Percentiles rank a stretch among this genome's conserved stretches.
Evolutionary conservation across 2,888 invertebrate species (phyloP).

Genomic region (Rambutsinella grinnellia): DNA sequence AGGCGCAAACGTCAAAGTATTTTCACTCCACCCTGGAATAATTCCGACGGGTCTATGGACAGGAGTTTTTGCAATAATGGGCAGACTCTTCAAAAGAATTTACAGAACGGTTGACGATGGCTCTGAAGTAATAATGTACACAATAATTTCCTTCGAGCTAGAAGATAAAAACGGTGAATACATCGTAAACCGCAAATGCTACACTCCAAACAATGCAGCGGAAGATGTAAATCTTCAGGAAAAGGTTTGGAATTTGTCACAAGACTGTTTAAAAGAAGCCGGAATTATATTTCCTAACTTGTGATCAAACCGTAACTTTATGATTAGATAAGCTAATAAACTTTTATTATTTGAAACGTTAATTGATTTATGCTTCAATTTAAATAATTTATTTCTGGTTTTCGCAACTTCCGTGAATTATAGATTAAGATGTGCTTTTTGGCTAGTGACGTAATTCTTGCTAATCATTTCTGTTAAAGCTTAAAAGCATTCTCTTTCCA

Average conservation of each 20-base stretch:
- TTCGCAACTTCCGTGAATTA: too few species aligned
- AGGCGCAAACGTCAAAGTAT: constrained; percentile 75
- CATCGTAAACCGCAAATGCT: constrained; percentile 79
- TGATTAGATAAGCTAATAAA: too few species aligned
- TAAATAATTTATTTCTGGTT: too few species aligned
- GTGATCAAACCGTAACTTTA: too few species aligned
- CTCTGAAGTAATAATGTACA: constrained; percentile 81
- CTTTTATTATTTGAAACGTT: too few species aligned
- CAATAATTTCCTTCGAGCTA: constrained; percentile 80
- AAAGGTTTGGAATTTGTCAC: constrained; percentile 78
- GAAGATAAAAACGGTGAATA: constrained; percentile 84
- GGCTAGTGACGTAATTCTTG: too few species aligned
- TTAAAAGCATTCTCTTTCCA: too few species aligned
- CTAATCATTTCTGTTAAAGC: too few species aligned
- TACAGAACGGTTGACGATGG: constrained; percentile 82
- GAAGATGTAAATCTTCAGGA: constrained; percentile 75
- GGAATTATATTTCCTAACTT: too few species aligned
- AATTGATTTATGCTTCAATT: too few species aligned
- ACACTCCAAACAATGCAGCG: constrained; percentile 71
- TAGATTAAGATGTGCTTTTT: too few species aligned
- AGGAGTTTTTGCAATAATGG: background rate
- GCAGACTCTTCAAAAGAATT: constrained; percentile 59
- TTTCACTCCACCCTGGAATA: constrained; percentile 88
- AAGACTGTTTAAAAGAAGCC: background rate
- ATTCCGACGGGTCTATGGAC: constrained; percentile 82